These are phyloP conservation scores for Irena cyanogastra DNA, from an alignment of 2,113 vertebrate genomes.

Conservation along the genomic window DNA sequence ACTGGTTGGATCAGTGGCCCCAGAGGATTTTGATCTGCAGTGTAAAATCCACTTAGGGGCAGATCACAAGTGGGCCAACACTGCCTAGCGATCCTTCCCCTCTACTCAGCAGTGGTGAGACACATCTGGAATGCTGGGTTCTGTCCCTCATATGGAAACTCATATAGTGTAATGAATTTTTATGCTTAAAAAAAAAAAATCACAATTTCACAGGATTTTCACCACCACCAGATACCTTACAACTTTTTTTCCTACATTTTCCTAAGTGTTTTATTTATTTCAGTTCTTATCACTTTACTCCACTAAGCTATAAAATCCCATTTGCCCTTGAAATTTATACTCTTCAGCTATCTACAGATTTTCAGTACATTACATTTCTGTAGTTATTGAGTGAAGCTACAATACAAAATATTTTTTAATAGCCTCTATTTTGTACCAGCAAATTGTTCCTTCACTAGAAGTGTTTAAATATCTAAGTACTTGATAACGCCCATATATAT, in stretches of 20 bases:
- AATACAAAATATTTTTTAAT: not conserved
- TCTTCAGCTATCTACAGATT: not conserved
- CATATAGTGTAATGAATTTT: not conserved
- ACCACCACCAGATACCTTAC: not conserved
- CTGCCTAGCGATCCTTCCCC: rapidly evolving
- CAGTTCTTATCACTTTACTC: not conserved
- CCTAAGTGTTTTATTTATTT: not conserved
- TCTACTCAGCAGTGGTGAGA: not conserved
- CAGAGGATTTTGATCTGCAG: not conserved
- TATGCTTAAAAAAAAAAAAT: not conserved
- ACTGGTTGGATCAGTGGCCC: not conserved
- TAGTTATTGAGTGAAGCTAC: not conserved
- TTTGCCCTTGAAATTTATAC: not conserved
- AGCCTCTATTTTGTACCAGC: not conserved
- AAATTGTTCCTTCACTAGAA: not conserved
- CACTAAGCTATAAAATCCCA: not conserved
- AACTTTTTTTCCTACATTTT: not conserved
- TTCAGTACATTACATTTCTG: not conserved
- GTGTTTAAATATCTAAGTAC: not conserved
- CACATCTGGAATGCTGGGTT: not conserved
- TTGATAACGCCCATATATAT: not conserved
- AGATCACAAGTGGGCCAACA: not conserved
- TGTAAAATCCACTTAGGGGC: not conserved
- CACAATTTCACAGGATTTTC: not conserved
- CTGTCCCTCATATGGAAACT: not conserved